Conservation (phyloP, 2,888 invertebrate genomes). For the Troides helena region DNA sequence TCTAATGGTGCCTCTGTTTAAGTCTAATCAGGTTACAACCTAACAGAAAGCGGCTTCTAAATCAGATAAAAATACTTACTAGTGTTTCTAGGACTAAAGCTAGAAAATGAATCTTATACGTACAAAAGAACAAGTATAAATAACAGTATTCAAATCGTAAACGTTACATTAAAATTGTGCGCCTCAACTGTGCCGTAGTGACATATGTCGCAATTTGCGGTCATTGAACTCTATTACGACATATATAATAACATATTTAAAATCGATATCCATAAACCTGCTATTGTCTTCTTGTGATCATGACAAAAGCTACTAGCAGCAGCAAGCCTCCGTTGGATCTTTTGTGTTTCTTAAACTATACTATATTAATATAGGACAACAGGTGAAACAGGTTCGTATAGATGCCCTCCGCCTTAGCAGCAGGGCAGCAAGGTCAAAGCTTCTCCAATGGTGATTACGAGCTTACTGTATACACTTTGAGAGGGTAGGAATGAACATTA, state of each 20-base stretch:
- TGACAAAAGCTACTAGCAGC: too few relatives aligned
- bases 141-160: background rate
- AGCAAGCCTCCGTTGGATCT: too few relatives aligned
- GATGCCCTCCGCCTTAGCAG: too few relatives aligned
- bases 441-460: too few relatives aligned
- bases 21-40: background rate
- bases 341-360: too few relatives aligned
- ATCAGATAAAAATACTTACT: background rate
- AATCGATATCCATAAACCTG: background rate
- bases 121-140: too few relatives aligned
- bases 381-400: too few relatives aligned
- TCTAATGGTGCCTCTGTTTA: background rate
- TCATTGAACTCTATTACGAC: background rate
- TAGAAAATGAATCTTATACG: background rate
- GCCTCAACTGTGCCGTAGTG: background rate
- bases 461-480: too few relatives aligned
- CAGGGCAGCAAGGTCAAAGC: too few relatives aligned
- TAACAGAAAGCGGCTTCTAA: background rate
- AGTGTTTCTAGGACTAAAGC: background rate
- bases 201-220: background rate
- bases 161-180: background rate
- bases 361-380: too few relatives aligned
- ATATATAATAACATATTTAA: background rate
- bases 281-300: background rate
- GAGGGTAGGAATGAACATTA: too few relatives aligned